Evolutionary conservation across 2,113 vertebrate species (phyloP).

Genomic region (Peucedramus taeniatus): DNA sequence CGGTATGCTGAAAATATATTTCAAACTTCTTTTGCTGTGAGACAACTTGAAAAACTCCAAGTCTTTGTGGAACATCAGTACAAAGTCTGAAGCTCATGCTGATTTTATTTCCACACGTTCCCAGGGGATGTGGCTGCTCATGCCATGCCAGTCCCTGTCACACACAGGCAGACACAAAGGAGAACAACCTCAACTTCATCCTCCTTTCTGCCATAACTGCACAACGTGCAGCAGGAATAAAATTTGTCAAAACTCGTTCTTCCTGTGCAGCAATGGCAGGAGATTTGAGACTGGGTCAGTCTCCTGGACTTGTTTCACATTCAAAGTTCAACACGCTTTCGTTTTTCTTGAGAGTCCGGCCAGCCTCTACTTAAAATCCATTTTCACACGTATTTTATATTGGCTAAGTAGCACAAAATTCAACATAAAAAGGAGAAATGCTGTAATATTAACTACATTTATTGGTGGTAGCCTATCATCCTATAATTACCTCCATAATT

Average conservation of each 20-base stretch:
- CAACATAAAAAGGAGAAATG: background rate
- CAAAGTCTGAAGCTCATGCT: background rate
- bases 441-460: background rate
- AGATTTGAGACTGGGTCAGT: background rate
- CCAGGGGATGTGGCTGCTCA: background rate
- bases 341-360: background rate
- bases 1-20: background rate
- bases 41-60: background rate
- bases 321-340: background rate
- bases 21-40: background rate
- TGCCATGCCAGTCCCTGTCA: background rate
- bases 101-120: background rate
- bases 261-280: background rate
- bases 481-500: background rate
- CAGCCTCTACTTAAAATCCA: background rate
- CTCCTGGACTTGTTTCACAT: background rate
- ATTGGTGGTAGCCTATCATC: background rate
- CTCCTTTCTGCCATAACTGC: rapidly evolving
- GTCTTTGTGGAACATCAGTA: background rate
- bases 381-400: background rate
- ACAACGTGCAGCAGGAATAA: rapidly evolving
- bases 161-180: background rate
- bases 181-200: background rate
- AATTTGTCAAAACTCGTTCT: background rate
- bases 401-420: background rate